Percentiles rank a stretch among this genome's conserved stretches.
phyloP scores from a whole-genome alignment of 2,113 vertebrate species.

The Aegotheles bennettii region DNA sequence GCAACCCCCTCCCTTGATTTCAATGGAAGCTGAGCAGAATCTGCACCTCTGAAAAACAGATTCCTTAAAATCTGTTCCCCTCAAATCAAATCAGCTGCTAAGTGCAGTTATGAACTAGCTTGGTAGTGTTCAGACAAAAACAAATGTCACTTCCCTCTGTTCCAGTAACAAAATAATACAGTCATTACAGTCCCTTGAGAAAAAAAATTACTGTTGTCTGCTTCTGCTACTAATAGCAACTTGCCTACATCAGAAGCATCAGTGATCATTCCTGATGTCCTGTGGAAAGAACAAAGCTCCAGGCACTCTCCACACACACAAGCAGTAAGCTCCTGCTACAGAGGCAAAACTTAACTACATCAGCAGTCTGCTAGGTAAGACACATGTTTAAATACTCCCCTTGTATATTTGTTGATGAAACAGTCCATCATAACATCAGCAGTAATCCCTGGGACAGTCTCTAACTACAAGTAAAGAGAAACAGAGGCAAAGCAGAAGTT shows the following conservation, averaged over 20 bases:
- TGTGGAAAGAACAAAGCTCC: background rate
- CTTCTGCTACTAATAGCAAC: background rate
- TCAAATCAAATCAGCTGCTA: background rate
- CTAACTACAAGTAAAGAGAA: background rate
- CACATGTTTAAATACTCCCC: background rate
- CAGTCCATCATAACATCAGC: background rate
- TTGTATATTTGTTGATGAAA: background rate
- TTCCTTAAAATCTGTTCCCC: background rate
- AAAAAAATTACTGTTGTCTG: background rate
- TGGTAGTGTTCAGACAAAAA: background rate
- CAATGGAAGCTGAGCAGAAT: background rate
- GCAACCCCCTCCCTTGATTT: background rate
- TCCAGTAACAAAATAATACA: background rate
- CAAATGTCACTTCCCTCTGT: background rate
- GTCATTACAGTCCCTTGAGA: background rate
- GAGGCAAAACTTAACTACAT: background rate
- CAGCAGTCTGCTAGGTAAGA: background rate
- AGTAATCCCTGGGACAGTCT: background rate
- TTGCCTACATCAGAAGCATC: background rate
- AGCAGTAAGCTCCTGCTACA: background rate
- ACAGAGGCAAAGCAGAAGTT: background rate
- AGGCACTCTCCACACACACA: background rate
- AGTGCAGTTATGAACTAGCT: background rate
- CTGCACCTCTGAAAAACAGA: background rate
- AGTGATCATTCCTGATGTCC: background rate